phyloP scores from a whole-genome alignment of 2,797 vertebrate species.

The Diplodus sargus region DNA sequence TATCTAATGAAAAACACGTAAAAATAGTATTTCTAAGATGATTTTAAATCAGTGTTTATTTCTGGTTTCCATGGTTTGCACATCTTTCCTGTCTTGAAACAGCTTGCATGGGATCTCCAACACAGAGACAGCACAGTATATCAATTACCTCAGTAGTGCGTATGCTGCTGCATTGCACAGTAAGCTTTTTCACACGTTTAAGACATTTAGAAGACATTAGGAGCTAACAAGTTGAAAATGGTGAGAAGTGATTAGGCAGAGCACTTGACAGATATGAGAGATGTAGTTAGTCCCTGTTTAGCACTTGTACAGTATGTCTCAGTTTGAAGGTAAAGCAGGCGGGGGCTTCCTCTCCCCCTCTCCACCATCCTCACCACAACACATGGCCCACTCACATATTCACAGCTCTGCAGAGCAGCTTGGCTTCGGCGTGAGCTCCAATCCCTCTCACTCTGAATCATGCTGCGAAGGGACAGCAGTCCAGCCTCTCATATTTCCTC shows the following conservation, averaged over 20 bases:
- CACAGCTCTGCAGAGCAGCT: slow-evolving; percentile 80
- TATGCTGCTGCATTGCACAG: slow-evolving; percentile 69
- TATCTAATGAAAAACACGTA: slow-evolving; percentile 47
- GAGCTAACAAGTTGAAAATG: slow-evolving; percentile 80
- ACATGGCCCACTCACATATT: slow-evolving; percentile 76
- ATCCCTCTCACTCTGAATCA: slow-evolving; percentile 80
- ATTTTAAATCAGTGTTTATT: slow-evolving; percentile 49
- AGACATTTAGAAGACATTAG: slow-evolving; percentile 77
- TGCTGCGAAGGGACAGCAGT: slow-evolving; percentile 78
- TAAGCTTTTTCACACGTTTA: slow-evolving; percentile 73
- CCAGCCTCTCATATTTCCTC: slow-evolving; percentile 79
- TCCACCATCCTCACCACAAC: slow-evolving; percentile 60
- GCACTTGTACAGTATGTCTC: slow-evolving; percentile 73
- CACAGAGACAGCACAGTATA: slow-evolving; percentile 52
- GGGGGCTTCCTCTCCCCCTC: slow-evolving; percentile 47
- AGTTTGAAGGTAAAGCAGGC: slow-evolving; percentile 72
- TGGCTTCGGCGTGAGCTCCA: slow-evolving; percentile 77
- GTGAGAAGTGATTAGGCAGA: slow-evolving; percentile 83
- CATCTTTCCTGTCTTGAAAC: slow-evolving; percentile 55
- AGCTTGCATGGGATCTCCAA: slow-evolving; percentile 55
- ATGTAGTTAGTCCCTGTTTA: slow-evolving; percentile 77
- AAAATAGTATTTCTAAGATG: slow-evolving; percentile 31
- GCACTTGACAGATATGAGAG: slow-evolving; percentile 78
- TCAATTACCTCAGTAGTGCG: slow-evolving; percentile 58
- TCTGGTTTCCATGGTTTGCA: slow-evolving; percentile 42